Conservation (phyloP, 2,888 invertebrate species). For the Andrena hattorfiana region DNA sequence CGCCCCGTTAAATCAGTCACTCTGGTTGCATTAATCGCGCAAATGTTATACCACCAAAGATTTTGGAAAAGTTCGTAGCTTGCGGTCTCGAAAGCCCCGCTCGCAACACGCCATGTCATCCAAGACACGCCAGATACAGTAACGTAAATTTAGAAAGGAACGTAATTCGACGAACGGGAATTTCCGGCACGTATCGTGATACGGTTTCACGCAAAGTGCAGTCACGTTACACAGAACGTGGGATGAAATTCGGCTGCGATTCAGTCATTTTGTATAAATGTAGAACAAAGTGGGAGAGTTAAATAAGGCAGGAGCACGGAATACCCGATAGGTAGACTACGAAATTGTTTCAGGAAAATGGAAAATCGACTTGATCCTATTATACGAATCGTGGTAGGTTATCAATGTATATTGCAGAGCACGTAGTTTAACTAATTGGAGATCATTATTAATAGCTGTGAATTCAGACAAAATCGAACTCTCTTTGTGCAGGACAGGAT, state of each 20-base stretch:
- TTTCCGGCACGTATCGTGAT: conserved; percentile 15
- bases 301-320: not conserved
- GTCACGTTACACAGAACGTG: not conserved
- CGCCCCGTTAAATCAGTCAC: not conserved
- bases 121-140: conserved; percentile 12
- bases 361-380: too few species aligned
- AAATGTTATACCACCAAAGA: conserved; percentile 24
- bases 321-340: too few species aligned
- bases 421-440: too few species aligned
- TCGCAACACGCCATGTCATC: not conserved
- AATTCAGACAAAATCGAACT: too few species aligned
- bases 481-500: too few species aligned
- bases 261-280: conserved; percentile 10
- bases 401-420: too few species aligned
- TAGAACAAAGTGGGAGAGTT: not conserved
- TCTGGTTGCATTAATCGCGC: conserved; percentile 10
- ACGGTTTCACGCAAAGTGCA: conserved; percentile 25
- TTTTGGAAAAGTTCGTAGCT: conserved; percentile 30
- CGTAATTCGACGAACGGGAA: conserved; percentile 33
- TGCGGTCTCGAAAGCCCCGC: conserved; percentile 32
- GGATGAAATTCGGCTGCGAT: not conserved
- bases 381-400: too few species aligned
- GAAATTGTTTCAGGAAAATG: too few species aligned
- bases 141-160: conserved; percentile 44
- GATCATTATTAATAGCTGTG: too few species aligned